Conservation (phyloP, 2,113 vertebrate genomes). For the Jacana jacana region DNA sequence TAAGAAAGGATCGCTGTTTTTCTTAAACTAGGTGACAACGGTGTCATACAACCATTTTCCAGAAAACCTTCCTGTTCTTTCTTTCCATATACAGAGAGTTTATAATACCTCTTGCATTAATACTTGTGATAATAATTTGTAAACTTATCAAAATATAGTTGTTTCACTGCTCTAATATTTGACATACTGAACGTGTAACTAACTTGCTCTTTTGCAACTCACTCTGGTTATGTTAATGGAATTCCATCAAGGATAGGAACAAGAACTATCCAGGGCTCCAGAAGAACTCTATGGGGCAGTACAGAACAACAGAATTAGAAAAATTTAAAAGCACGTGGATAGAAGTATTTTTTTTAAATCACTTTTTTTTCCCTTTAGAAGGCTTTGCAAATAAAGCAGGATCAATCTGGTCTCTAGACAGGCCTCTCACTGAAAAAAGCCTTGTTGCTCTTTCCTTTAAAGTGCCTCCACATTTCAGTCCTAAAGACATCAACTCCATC, state of each 20-base stretch:
- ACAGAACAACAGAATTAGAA: not conserved
- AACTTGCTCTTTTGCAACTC: not conserved
- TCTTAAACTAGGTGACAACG: not conserved
- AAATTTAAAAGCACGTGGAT: not conserved
- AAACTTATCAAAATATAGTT: not conserved
- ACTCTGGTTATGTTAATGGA: not conserved
- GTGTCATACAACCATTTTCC: not conserved
- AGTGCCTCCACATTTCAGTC: constrained; percentile 93
- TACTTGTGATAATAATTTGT: not conserved
- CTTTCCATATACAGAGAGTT: not conserved
- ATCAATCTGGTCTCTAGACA: constrained; percentile 78
- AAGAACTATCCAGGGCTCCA: not conserved
- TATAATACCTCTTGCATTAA: not conserved
- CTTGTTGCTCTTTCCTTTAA: constrained; percentile 85
- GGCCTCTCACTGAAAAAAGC: constrained; percentile 84
- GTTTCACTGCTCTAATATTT: not conserved
- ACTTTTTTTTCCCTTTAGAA: constrained; percentile 79
- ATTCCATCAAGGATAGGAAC: not conserved
- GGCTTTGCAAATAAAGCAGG: constrained; percentile 82
- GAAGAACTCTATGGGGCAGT: not conserved
- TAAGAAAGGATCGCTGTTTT: not conserved
- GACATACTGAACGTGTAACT: not conserved
- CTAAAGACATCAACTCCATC: constrained; percentile 76
- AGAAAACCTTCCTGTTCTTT: not conserved
- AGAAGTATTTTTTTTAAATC: not conserved